Conservation (phyloP, 1,140 invertebrate genomes). For the Lineus longissimus region DNA sequence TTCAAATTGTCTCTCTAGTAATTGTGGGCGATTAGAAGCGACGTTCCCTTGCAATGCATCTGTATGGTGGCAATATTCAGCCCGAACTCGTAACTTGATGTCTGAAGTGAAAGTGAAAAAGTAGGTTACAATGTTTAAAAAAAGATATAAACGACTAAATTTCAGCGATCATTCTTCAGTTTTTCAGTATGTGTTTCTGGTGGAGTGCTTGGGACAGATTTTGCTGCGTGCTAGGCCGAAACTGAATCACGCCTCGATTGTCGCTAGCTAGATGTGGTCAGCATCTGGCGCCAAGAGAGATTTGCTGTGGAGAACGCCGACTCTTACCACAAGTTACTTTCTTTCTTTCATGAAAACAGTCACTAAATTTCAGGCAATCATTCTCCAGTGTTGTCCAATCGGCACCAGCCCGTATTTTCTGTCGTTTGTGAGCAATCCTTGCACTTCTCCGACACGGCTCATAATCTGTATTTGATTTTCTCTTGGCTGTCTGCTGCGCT, state of each 20-base stretch:
- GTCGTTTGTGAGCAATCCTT: background rate
- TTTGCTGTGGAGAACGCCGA: too few relatives aligned
- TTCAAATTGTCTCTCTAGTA: constrained; percentile 45
- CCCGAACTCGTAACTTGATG: constrained; percentile 38
- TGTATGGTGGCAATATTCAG: constrained; percentile 39
- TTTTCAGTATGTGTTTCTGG: background rate
- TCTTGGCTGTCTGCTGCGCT: background rate
- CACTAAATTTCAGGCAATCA: too few relatives aligned
- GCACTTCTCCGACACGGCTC: background rate
- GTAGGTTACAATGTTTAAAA: background rate
- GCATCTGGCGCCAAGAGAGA: too few relatives aligned
- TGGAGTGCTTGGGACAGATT: too few relatives aligned
- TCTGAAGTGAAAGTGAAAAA: constrained; percentile 23
- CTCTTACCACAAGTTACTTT: constrained; percentile 32
- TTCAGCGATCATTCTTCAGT: background rate
- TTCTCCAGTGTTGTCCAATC: background rate
- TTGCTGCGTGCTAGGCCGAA: too few relatives aligned
- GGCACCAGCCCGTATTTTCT: background rate
- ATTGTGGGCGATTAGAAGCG: constrained; percentile 39
- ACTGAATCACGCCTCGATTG: too few relatives aligned
- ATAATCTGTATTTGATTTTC: constrained; percentile 11
- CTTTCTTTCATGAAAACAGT: constrained; percentile 11
- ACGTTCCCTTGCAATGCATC: constrained; percentile 38
- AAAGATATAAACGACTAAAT: background rate
- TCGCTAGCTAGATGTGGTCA: too few relatives aligned